These are phyloP conservation scores for Halcyon chelicuti DNA, from an alignment of 2,797 vertebrate species.

Conservation along the genomic window DNA sequence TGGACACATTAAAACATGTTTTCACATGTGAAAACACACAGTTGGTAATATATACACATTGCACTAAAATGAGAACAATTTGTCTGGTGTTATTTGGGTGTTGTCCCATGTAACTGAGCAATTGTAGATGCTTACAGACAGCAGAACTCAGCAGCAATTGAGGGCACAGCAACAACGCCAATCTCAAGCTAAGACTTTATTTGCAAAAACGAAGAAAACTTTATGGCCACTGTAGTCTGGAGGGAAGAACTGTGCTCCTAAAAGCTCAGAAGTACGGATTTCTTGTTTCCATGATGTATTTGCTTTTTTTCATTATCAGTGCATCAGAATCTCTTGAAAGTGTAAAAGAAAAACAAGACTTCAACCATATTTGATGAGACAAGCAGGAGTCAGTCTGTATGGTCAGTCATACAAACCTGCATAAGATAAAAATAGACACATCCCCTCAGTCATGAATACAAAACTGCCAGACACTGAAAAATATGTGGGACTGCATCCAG, in stretches of 20 bases:
- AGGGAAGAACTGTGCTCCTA: background rate
- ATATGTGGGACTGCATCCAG: background rate
- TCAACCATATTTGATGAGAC: background rate
- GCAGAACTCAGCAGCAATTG: background rate
- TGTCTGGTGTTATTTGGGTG: background rate
- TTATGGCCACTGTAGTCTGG: background rate
- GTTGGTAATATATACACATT: background rate
- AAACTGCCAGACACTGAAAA: background rate
- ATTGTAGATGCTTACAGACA: background rate
- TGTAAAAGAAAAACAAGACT: background rate
- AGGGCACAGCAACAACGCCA: background rate
- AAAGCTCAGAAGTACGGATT: background rate
- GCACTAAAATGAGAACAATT: background rate
- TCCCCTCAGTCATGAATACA: background rate
- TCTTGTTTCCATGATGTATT: background rate
- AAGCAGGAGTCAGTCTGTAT: background rate
- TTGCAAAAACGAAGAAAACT: background rate
- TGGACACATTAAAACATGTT: background rate
- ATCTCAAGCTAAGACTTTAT: background rate
- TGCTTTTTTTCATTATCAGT: background rate
- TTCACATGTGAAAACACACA: background rate
- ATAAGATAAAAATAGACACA: background rate
- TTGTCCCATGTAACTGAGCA: background rate
- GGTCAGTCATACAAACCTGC: background rate
- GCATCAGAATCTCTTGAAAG: background rate